Evolutionary conservation across 2,888 invertebrate species (phyloP).

Genomic region (Melanchra persicariae): DNA sequence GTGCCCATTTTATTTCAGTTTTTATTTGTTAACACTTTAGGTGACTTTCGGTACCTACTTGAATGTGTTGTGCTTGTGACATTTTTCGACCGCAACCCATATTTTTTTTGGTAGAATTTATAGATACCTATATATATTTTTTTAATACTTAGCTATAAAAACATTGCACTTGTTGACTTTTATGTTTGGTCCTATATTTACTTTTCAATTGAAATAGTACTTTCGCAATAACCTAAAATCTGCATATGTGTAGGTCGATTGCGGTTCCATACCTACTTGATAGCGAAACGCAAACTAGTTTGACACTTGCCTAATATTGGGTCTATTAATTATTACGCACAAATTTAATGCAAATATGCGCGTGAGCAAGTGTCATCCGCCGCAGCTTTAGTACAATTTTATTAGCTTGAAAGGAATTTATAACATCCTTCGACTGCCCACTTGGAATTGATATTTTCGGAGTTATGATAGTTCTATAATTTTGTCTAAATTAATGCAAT

Average conservation of each 20-base stretch:
- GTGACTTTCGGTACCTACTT: background rate
- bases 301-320: slow-evolving; percentile 42
- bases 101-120: background rate
- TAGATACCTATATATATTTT: background rate
- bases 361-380: slow-evolving; percentile 24
- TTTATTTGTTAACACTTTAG: background rate
- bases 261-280: slow-evolving; percentile 7
- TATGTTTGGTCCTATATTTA: slow-evolving; percentile 14
- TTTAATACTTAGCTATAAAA: background rate
- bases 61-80: background rate
- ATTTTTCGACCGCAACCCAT: background rate
- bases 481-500: background rate
- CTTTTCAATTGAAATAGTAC: slow-evolving; percentile 23
- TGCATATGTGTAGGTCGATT: slow-evolving; percentile 19
- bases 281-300: slow-evolving; percentile 35
- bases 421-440: background rate
- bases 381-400: background rate
- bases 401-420: slow-evolving; percentile 3
- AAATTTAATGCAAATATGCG: slow-evolving; percentile 44
- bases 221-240: slow-evolving; percentile 24
- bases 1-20: background rate
- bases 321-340: slow-evolving; percentile 47
- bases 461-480: background rate
- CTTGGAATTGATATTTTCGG: background rate
- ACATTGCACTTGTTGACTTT: slow-evolving; percentile 18